Percentiles rank a stretch among this genome's conserved stretches.
Conservation (phyloP, 2,797 vertebrate genomes). For the Rhinoraja longicauda region DNA sequence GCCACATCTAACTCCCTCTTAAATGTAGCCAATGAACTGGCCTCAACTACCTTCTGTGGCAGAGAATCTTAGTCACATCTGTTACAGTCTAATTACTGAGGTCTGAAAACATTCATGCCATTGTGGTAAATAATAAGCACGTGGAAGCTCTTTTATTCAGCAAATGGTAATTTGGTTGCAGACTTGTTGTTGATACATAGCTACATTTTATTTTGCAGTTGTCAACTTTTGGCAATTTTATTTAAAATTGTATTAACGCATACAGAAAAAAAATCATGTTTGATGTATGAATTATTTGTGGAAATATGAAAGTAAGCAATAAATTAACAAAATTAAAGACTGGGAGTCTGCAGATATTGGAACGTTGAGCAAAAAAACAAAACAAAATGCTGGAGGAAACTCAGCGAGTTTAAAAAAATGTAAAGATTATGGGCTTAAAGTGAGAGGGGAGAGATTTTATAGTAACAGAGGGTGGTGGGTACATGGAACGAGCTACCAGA, state of each 20-base stretch:
- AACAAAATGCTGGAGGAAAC: no score
- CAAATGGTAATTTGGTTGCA: not conserved
- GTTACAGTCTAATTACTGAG: not conserved
- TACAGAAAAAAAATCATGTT: not conserved
- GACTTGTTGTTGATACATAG: not conserved
- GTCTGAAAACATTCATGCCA: not conserved
- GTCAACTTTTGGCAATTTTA: not conserved
- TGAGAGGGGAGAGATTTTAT: no score
- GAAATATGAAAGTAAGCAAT: not conserved
- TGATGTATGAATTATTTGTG: not conserved
- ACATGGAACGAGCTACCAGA: no score
- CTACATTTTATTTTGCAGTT: not conserved
- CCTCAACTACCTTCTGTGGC: no score
- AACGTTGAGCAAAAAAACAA: no score
- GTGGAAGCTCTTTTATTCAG: conserved; percentile 21
- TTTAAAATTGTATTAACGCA: not conserved
- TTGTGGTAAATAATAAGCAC: not conserved
- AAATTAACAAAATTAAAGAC: not conserved
- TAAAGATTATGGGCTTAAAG: no score
- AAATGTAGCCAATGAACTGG: no score
- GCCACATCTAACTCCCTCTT: no score
- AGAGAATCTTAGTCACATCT: not conserved
- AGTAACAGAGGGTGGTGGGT: no score
- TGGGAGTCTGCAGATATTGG: not conserved
- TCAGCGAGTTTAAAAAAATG: no score